These are phyloP conservation scores for Triplophysa rosa DNA, from an alignment of 2,113 vertebrate genomes.

Conservation along the genomic window DNA sequence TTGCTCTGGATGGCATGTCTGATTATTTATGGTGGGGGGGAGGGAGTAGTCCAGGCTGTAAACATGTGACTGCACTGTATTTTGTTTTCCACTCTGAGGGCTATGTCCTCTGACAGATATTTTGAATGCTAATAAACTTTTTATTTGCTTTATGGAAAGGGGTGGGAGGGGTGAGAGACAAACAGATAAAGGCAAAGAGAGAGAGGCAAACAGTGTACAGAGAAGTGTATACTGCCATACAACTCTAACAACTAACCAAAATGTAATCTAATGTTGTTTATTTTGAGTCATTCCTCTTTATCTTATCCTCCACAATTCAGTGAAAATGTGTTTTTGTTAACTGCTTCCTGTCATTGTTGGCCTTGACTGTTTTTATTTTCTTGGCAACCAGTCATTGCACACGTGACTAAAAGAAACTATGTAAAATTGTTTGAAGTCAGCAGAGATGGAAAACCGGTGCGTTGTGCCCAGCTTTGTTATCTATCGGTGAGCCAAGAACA, in stretches of 20 bases:
- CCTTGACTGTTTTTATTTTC: conserved; percentile 47
- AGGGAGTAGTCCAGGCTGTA: conserved; percentile 92
- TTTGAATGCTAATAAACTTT: conserved; percentile 82
- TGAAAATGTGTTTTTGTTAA: conserved; percentile 48
- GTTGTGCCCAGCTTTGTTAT: conserved; percentile 49
- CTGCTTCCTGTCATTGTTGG: conserved; percentile 32
- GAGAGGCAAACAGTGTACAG: conserved; percentile 67
- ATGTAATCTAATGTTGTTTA: too few species aligned
- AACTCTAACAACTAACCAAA: neutral
- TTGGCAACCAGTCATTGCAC: conserved; percentile 61
- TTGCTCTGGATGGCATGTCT: conserved; percentile 97
- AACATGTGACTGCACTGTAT: conserved; percentile 90
- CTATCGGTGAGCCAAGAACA: conserved; percentile 53
- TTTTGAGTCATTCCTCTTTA: neutral
- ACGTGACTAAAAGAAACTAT: conserved; percentile 52
- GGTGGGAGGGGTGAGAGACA: conserved; percentile 57
- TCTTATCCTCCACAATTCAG: neutral
- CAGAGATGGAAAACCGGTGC: conserved; percentile 48
- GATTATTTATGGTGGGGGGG: conserved; percentile 97
- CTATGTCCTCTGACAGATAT: conserved; percentile 87
- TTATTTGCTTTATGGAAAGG: conserved; percentile 76
- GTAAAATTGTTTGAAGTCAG: conserved; percentile 56
- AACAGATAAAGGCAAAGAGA: conserved; percentile 75
- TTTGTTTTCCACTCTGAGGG: conserved; percentile 95
- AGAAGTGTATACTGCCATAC: neutral